Evolutionary conservation across 30 jellyfish, hydroid and myxozoan species (phyloP), one percentile per base, ranked within the genome.

Genomic region (Turritopsis rubra): DNA sequence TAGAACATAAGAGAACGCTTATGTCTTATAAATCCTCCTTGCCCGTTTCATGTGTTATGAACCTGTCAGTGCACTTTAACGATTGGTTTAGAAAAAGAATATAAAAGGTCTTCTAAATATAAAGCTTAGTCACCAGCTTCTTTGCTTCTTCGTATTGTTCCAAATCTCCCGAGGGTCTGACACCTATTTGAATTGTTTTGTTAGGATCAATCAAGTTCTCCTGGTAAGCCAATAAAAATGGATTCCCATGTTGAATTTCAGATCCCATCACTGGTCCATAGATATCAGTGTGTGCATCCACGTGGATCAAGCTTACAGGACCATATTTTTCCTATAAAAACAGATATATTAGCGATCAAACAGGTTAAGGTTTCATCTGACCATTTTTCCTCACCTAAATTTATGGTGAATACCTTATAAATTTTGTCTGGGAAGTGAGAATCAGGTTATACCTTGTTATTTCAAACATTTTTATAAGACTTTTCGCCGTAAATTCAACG

Each of bases 241-340:
- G 92, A 80, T 85, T 90, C 16, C 97, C 97, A 90, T 90, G 97
- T 53, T 86, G 92, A 52, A 85, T 85, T 52, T 79, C 66, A 20
- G 92, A 84, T 18, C 89, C 95, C 19, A 41, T 54, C 26, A 78
- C 53, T 78, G 89, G 88, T 21, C 92, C 97, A 65, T 83, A 85
- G 30, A 81, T 21, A 66, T 90, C 97, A 3, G 94, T 85, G 66
- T 90, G 97, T 21, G 97, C 95, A 86, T 90, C 97, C 28, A 90
- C 79, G 65, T 90, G 97, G 3, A 90, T 80, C 85, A 90, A 30
- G 25, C 95, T 89, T 19, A 90, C 95, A 41, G 82, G 81, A 81
- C 97, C 97, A 75, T 90, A 86, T 65, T 90, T 90, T 81, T 90
- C 96, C 96, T 88, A 52, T 1, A 65, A 29, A 41, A 41, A 41